Evolutionary conservation across 1,140 invertebrate genomes (phyloP).

Genomic region (Melanaphis sacchari): DNA sequence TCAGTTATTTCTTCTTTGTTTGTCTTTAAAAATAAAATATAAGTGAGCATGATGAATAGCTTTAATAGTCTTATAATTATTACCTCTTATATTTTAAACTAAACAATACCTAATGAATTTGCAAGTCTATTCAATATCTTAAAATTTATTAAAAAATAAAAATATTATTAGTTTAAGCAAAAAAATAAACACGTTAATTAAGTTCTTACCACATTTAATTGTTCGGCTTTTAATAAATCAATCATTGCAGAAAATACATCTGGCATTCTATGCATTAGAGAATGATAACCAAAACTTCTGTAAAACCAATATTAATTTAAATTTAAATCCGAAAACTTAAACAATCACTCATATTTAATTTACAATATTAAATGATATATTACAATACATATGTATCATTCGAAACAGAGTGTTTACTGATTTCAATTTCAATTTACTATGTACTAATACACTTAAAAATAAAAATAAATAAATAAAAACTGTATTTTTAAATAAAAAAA

Average conservation of each 20-base stretch:
- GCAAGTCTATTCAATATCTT: background rate
- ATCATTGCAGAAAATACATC: slow-evolving; percentile 15
- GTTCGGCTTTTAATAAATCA: background rate
- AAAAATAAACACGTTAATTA: background rate
- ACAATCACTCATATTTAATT: background rate
- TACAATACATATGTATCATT: background rate
- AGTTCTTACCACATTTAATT: background rate
- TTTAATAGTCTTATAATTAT: background rate
- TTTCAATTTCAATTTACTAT: background rate
- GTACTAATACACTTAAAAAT: background rate
- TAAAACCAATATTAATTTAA: background rate
- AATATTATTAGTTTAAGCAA: background rate
- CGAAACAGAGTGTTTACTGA: background rate
- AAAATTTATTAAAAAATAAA: background rate
- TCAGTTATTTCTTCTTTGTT: background rate
- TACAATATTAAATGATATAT: background rate
- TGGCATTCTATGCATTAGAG: slow-evolving; percentile 16
- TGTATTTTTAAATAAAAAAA: background rate
- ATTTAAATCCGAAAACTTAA: background rate
- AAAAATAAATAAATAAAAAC: background rate
- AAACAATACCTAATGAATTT: background rate
- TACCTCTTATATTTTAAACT: background rate
- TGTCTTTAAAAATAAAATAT: background rate
- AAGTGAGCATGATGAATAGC: background rate
- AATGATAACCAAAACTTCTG: slow-evolving; percentile 48